Evolutionary conservation across 1,140 invertebrate genomes (phyloP).

Genomic region (Drosophila sturtevanti): DNA sequence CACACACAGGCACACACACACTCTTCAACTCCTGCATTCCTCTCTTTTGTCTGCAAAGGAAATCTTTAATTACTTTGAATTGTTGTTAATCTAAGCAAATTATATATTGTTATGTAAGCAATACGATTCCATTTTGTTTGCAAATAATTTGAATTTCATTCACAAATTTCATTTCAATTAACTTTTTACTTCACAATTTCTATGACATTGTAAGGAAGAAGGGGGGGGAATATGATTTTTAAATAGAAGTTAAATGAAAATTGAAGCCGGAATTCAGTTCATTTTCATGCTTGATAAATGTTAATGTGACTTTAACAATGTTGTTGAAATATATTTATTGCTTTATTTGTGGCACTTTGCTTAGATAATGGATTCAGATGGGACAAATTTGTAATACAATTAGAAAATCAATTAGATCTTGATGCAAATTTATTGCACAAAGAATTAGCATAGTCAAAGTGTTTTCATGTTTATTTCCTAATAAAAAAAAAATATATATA

Average conservation of each 20-base stretch:
- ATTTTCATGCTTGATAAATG: background rate
- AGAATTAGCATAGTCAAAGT: constrained; percentile 1
- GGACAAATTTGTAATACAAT: constrained; percentile 8
- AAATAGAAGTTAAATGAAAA: background rate
- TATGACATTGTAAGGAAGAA: no score
- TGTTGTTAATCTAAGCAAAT: constrained; percentile 1
- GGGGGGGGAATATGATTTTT: no score
- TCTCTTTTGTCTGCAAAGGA: background rate
- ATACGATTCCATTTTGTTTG: no score
- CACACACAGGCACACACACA: background rate
- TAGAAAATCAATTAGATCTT: constrained; percentile 7
- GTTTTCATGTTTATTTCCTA: constrained; percentile 2
- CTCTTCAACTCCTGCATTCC: background rate
- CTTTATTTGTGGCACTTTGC: constrained; percentile 3
- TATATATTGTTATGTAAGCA: background rate
- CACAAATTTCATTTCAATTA: no score
- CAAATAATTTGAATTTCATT: no score
- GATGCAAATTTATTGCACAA: constrained; percentile 5
- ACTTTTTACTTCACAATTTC: no score
- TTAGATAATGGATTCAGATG: constrained; percentile 6
- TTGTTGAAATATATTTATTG: constrained; percentile 7
- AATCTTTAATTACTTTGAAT: background rate
- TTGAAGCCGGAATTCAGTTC: no score
- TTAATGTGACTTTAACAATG: constrained; percentile 8
- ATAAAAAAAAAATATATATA: background rate